Base-by-base conservation (phyloP, 2,797 vertebrate species). In the Mormyrus hasselquistii region DNA sequence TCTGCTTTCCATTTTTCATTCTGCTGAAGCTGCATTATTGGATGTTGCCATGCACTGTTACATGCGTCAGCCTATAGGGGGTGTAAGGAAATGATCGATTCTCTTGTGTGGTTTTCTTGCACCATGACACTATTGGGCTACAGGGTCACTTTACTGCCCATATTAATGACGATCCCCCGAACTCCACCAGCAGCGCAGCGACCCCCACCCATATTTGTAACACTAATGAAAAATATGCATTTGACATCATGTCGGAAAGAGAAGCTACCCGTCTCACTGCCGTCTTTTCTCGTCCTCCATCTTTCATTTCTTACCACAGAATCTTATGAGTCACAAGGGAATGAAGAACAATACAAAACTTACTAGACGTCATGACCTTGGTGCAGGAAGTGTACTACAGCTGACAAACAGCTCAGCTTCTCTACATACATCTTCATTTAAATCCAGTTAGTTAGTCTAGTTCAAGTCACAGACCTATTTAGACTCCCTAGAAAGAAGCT, bases 271-370 rank as follows among this genome's bases (percentile, higher is more conserved):
- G 38, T 87, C 22, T 87, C 86, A n/a, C 73, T 79, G 41, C 22
- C 76, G 19, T 82, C 76, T n/a, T 44, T 44, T 19, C 38, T 19
- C 29, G 5, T 5, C 38, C 76, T 41, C 38, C 76, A 47, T 82
- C 76, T 87, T 79, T 88, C 69, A 69, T 53, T 34, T 50, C 47
- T 76, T 10, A 52, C 47, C 62, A 53, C 69, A 73, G 62, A 76
- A 10, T 73, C 47, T 88, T 50, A 79, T 88, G 69, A 88, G 57
- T 87, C 87, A 87, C 57, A 47, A 2, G 41, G 8, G 57, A 65
- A 34, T 62, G 29, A 86, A 29, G 29, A 55, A 55, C 22, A 25
- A 86, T 10, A 16, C 34, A 38, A 73, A 73, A 73, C 69, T 16
- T 16, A 73, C 69, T 34, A 34, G 29, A 73, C 29, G 14, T 2